Percentiles rank a stretch among this genome's conserved stretches.
Evolutionary conservation across 2,888 invertebrate genomes (phyloP).

Genomic region (Philopedon plagiatum): DNA sequence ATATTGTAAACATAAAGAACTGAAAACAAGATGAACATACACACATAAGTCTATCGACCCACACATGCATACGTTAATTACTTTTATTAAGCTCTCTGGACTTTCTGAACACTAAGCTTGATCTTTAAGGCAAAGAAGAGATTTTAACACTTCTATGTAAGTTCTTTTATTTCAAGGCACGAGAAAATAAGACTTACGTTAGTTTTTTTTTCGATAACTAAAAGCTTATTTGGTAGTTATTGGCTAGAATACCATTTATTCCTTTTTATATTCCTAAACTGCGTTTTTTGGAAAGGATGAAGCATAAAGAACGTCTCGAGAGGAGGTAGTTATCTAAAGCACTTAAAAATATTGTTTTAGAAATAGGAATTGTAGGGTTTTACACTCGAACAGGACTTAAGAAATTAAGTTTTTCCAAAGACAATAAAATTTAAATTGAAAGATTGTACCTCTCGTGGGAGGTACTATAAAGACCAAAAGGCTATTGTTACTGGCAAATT

Average conservation of each 20-base stretch:
- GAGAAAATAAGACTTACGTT: too few species aligned
- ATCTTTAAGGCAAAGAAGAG: not conserved
- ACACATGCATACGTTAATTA: slow-evolving; percentile 35
- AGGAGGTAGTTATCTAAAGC: too few species aligned
- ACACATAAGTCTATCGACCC: slow-evolving; percentile 39
- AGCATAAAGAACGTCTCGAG: too few species aligned
- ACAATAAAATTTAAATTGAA: not conserved
- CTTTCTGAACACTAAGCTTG: not conserved
- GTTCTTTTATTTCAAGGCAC: not conserved
- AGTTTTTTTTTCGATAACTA: too few species aligned
- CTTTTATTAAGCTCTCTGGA: slow-evolving; percentile 17
- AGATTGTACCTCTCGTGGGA: not conserved
- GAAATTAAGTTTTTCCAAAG: not conserved
- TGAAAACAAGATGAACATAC: slow-evolving; percentile 34
- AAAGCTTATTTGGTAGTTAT: too few species aligned
- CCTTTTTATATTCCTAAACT: too few species aligned
- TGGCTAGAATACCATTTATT: too few species aligned
- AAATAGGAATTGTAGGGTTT: not conserved
- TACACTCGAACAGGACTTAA: not conserved
- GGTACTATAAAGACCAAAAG: not conserved
- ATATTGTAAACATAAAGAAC: slow-evolving; percentile 39
- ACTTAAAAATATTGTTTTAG: too few species aligned
- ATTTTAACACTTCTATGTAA: not conserved
- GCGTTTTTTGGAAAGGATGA: too few species aligned
- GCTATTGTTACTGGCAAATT: slow-evolving; percentile 5